Percentiles rank a stretch among this genome's conserved stretches.
These are phyloP conservation scores for Riptortus pedestris DNA, from an alignment of 1,140 invertebrate species.

Conservation along the genomic window DNA sequence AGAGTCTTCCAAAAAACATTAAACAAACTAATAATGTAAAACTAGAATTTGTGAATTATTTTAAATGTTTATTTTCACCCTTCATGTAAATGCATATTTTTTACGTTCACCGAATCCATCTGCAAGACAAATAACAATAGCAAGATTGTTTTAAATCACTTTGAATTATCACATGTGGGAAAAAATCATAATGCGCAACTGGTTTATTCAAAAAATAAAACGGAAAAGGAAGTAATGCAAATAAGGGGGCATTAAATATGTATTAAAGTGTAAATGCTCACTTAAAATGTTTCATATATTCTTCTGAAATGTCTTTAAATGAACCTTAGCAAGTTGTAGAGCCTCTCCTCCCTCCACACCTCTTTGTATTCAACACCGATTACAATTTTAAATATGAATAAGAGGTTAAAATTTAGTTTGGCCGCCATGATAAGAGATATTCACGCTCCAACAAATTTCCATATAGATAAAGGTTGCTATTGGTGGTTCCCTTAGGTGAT, in stretches of 20 bases:
- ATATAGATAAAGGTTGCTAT: slow-evolving; percentile 13
- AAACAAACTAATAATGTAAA: too few species aligned
- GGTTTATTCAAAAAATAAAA: too few species aligned
- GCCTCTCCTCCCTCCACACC: not conserved
- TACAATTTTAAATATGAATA: slow-evolving; percentile 6
- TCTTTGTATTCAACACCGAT: slow-evolving; percentile 2
- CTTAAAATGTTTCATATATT: slow-evolving; percentile 14
- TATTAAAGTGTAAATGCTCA: slow-evolving; percentile 17
- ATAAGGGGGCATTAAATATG: slow-evolving; percentile 15
- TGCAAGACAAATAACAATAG: too few species aligned
- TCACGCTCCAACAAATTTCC: not conserved
- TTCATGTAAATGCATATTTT: too few species aligned
- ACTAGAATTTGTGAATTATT: too few species aligned
- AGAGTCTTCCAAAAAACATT: too few species aligned
- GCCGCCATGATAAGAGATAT: slow-evolving; percentile 2
- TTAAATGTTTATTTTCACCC: too few species aligned
- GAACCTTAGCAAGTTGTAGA: not conserved
- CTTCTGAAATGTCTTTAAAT: not conserved
- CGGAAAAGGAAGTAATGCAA: too few species aligned
- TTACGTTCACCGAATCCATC: too few species aligned
- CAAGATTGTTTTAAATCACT: too few species aligned
- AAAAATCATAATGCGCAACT: too few species aligned
- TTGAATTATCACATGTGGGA: too few species aligned
- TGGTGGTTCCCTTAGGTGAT: slow-evolving; percentile 4
- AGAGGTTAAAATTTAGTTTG: slow-evolving; percentile 6